Evolutionary conservation across 2,797 vertebrate species (phyloP).

Genomic region (Parauchenoglanis ngamensis): DNA sequence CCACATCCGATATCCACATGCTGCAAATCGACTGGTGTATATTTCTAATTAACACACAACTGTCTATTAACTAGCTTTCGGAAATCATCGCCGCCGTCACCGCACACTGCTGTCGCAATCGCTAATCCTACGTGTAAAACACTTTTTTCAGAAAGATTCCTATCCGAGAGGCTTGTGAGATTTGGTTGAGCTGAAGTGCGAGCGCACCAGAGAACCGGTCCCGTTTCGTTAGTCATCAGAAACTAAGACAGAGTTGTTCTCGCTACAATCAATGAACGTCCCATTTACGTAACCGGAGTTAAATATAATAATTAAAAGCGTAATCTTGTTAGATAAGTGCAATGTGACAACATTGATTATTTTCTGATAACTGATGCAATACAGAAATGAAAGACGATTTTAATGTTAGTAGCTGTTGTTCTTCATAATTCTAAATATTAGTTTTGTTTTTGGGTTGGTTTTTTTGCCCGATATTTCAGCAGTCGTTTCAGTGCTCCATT

Average conservation of each 20-base stretch:
- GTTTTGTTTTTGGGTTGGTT: not conserved
- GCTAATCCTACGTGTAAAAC: not conserved
- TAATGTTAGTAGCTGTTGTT: not conserved
- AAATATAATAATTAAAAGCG: not conserved
- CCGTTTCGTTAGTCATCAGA: too few relatives aligned
- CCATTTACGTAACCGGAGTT: too few relatives aligned
- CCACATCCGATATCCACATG: not conserved
- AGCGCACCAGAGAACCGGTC: not conserved
- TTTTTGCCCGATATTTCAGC: not conserved
- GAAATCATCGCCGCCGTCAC: not conserved
- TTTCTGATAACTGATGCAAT: not conserved
- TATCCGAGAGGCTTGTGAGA: not conserved
- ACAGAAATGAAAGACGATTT: not conserved
- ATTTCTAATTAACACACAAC: not conserved
- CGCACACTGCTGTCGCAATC: not conserved
- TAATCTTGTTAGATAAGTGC: not conserved
- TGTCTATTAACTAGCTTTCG: not conserved
- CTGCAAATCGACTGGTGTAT: not conserved
- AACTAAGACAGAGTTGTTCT: not conserved
- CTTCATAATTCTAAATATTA: not conserved
- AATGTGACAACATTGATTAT: not conserved
- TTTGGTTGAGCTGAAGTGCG: not conserved
- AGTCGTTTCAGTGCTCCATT: not conserved
- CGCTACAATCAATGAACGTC: not conserved
- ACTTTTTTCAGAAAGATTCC: not conserved